A percentile compares a stretch with the other conserved stretches of the same genome.
Conservation (phyloP, 2,113 vertebrate genomes). For the Atlantisia rogersi region DNA sequence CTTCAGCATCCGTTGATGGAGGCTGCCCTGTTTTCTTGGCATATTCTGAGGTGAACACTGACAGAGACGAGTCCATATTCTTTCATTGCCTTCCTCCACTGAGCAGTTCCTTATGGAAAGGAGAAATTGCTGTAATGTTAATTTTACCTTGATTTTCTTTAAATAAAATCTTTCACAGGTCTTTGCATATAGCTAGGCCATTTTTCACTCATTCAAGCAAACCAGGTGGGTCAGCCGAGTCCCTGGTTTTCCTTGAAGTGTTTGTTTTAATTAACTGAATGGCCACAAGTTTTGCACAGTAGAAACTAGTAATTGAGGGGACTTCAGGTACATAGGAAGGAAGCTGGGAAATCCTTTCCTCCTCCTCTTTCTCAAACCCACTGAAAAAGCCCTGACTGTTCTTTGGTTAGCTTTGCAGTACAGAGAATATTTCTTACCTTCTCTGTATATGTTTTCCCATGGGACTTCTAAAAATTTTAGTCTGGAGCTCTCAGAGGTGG, state of each 20-base stretch:
- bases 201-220: neutral
- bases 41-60: neutral
- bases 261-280: slow-evolving; percentile 35
- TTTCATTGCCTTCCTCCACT: neutral
- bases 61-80: neutral
- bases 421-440: slow-evolving; percentile 13
- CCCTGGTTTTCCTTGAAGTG: neutral
- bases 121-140: neutral
- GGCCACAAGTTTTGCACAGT: neutral
- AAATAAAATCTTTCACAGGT: neutral
- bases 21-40: neutral
- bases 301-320: neutral
- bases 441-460: neutral
- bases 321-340: neutral
- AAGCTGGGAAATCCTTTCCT: slow-evolving; percentile 21
- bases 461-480: neutral
- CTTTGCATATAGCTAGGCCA: neutral
- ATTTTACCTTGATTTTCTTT: neutral
- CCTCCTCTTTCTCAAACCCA: neutral
- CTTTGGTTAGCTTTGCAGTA: neutral
- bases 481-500: neutral
- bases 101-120: neutral
- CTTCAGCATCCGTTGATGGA: neutral
- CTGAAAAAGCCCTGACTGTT: neutral
- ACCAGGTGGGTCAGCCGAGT: neutral